These are phyloP conservation scores for Ophiothrix spiculata DNA, from an alignment of 35 echinoderm and acorn worm genomes.

Conservation along the genomic window DNA sequence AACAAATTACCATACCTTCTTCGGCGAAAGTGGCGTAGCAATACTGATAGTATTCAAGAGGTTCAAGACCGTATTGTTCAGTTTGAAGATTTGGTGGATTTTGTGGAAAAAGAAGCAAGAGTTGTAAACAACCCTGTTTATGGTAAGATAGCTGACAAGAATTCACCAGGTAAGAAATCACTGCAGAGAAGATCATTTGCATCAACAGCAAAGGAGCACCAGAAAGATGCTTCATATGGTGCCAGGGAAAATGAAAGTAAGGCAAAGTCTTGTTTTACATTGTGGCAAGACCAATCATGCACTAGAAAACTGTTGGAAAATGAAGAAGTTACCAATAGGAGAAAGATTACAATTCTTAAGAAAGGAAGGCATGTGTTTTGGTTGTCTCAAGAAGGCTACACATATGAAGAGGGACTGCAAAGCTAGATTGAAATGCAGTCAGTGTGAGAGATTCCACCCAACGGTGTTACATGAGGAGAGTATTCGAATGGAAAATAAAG, in stretches of 20 bases:
- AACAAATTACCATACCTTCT: not conserved
- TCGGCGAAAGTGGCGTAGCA: not conserved
- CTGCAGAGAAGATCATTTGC: not conserved
- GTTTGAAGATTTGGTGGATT: not conserved
- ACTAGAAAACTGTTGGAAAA: not conserved
- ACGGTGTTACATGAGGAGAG: slow-evolving; percentile 34
- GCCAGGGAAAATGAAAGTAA: not conserved
- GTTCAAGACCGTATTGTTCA: not conserved
- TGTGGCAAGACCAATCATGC: too few relatives aligned
- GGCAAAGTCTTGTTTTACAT: not conserved
- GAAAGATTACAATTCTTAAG: too few relatives aligned
- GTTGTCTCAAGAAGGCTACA: not conserved
- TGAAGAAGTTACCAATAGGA: not conserved
- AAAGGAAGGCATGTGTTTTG: slow-evolving; percentile 5
- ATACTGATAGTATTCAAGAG: not conserved
- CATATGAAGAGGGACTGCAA: slow-evolving; percentile 9
- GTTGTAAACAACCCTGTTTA: not conserved
- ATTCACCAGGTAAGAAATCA: not conserved
- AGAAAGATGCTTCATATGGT: not conserved
- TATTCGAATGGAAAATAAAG: not conserved
- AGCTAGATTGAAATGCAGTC: slow-evolving; percentile 7
- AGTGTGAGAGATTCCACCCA: slow-evolving; percentile 15
- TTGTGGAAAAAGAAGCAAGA: not conserved
- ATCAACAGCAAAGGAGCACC: not conserved
- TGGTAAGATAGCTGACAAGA: not conserved